Evolutionary conservation across 2,888 invertebrate genomes (phyloP).

Genomic region (Leptogaster cylindrica): DNA sequence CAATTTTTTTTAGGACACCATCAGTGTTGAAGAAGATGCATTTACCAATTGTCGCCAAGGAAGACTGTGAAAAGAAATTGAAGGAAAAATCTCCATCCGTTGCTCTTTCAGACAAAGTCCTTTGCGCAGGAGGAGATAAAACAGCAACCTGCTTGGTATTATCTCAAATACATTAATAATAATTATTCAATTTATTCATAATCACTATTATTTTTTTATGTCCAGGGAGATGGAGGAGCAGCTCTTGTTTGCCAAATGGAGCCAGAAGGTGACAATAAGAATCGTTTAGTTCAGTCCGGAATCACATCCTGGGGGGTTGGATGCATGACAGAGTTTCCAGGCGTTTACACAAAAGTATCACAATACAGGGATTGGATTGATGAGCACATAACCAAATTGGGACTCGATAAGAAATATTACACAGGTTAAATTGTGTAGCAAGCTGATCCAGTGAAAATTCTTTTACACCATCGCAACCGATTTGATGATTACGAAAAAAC

Average conservation of each 20-base stretch:
- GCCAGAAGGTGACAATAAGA: conserved; percentile 59
- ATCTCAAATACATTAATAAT: background rate
- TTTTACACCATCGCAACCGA: background rate
- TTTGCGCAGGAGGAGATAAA: conserved; percentile 44
- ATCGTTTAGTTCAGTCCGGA: conserved; percentile 65
- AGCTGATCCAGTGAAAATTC: background rate
- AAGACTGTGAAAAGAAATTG: conserved; percentile 63
- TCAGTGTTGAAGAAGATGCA: conserved; percentile 70
- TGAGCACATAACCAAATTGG: conserved; percentile 56
- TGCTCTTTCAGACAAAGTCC: conserved; percentile 20
- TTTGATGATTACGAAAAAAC: background rate
- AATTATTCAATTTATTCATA: background rate
- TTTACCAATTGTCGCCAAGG: conserved; percentile 67
- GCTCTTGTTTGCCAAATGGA: conserved; percentile 69
- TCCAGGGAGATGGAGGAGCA: conserved; percentile 75
- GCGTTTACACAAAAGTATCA: conserved; percentile 72
- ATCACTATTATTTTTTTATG: background rate
- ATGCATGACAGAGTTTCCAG: conserved; percentile 64
- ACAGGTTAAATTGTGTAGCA: background rate
- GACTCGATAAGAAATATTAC: conserved; percentile 29
- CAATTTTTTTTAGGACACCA: conserved; percentile 2
- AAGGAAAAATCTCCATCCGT: conserved; percentile 29
- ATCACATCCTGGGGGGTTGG: conserved; percentile 72
- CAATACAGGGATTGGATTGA: conserved; percentile 71
- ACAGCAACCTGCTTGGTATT: conserved; percentile 40